A percentile compares a stretch with the other conserved stretches of the same genome.
These are phyloP conservation scores for Andrena cerasifolii DNA, from an alignment of 1,140 invertebrate species.

Conservation along the genomic window DNA sequence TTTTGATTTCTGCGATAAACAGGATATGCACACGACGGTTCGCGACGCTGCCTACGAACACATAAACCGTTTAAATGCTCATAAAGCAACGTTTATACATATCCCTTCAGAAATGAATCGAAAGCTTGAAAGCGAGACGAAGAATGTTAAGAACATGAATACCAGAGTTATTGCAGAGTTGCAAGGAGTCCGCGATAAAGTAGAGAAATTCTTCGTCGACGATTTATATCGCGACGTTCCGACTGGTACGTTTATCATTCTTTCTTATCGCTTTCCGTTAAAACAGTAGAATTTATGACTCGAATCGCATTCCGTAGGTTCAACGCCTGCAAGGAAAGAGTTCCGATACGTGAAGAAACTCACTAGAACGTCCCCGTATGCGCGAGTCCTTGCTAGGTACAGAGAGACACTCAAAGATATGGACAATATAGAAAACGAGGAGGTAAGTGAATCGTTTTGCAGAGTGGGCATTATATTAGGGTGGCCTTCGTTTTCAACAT, in stretches of 20 bases:
- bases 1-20: slow-evolving; percentile 16
- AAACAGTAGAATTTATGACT: slow-evolving; percentile 73
- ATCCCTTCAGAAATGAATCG: slow-evolving; percentile 61
- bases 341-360: slow-evolving; percentile 85
- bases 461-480: no score
- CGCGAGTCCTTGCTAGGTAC: slow-evolving; percentile 85
- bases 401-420: slow-evolving; percentile 67
- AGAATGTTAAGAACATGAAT: slow-evolving; percentile 66
- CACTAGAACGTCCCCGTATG: slow-evolving; percentile 86
- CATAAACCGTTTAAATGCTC: slow-evolving; percentile 63
- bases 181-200: slow-evolving; percentile 72
- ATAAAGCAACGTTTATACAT: slow-evolving; percentile 55
- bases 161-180: slow-evolving; percentile 69
- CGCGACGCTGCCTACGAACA: slow-evolving; percentile 64
- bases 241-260: slow-evolving; percentile 79
- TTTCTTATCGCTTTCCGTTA: not conserved
- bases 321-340: slow-evolving; percentile 85
- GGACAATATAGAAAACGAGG: not conserved
- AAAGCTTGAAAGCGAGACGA: slow-evolving; percentile 68
- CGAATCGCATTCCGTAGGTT: slow-evolving; percentile 79
- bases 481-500: no score
- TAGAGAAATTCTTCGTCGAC: slow-evolving; percentile 82
- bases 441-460: slow-evolving; percentile 11
- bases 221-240: slow-evolving; percentile 83
- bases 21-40: slow-evolving; percentile 71